phyloP scores from a whole-genome alignment of 2,888 invertebrate genomes.

The Eudasyphora cyanicolor region DNA sequence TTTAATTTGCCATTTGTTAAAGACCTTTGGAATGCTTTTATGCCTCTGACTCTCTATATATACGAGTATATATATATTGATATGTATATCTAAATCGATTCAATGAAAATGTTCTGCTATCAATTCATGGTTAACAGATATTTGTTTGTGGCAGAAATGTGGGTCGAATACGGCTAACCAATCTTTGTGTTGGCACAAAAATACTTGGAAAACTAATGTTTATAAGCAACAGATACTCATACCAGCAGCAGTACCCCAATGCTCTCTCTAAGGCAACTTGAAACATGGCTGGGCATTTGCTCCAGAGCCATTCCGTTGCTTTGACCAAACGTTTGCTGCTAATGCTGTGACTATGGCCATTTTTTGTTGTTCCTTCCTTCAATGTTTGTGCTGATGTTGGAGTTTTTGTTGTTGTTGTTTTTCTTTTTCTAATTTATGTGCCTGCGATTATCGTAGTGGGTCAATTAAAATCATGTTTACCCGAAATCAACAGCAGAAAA shows the following conservation, averaged over 20 bases:
- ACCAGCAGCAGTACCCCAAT: too few relatives aligned
- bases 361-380: background rate
- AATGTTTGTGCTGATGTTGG: background rate
- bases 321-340: background rate
- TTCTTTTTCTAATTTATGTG: conserved; percentile 45
- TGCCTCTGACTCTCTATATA: background rate
- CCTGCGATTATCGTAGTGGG: conserved; percentile 53
- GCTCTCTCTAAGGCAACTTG: background rate
- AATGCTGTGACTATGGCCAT: background rate
- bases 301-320: background rate
- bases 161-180: conserved; percentile 1
- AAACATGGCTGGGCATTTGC: background rate
- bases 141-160: background rate
- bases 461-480: conserved; percentile 60
- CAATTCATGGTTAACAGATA: conserved; percentile 8
- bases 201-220: too few relatives aligned
- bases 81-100: conserved; percentile 19
- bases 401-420: background rate
- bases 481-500: conserved; percentile 28
- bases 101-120: conserved; percentile 8
- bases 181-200: too few relatives aligned
- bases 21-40: conserved; percentile 4
- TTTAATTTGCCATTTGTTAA: conserved; percentile 10
- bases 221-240: too few relatives aligned
- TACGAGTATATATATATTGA: too few relatives aligned